A percentile compares a stretch with the other conserved stretches of the same genome.
Conservation (phyloP, 2,888 invertebrate species). For the Mesorhabditis sp. region DNA sequence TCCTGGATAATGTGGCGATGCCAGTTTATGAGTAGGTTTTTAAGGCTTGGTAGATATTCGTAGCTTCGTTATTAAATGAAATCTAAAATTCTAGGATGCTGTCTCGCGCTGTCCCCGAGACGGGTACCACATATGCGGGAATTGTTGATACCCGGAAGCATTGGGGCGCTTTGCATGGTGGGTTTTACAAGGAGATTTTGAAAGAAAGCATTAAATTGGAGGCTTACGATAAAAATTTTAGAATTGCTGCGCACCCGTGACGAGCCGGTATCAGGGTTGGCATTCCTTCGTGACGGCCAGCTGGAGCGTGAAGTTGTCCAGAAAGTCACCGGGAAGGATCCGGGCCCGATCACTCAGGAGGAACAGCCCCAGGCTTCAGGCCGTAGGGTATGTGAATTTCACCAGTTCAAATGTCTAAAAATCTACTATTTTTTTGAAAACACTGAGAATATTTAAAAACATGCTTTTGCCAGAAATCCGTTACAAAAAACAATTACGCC, state of each 20-base stretch:
- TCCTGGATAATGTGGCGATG: slow-evolving; percentile 66
- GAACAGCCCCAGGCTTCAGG: no score
- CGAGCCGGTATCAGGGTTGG: slow-evolving; percentile 29
- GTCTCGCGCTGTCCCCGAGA: slow-evolving; percentile 47
- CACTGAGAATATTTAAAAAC: no score
- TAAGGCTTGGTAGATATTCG: neutral
- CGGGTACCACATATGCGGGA: slow-evolving; percentile 43
- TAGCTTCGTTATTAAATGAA: neutral
- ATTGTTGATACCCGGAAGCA: slow-evolving; percentile 45
- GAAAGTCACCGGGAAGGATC: slow-evolving; percentile 3
- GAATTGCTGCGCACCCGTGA: neutral
- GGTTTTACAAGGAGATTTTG: neutral
- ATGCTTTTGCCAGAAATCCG: no score
- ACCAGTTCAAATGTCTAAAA: no score
- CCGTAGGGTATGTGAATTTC: no score
- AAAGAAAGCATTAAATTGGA: slow-evolving; percentile 15
- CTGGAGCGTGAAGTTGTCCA: slow-evolving; percentile 25
- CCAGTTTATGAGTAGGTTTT: slow-evolving; percentile 63
- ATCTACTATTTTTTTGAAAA: no score
- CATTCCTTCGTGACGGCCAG: slow-evolving; percentile 41
- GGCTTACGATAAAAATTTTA: neutral
- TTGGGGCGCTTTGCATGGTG: slow-evolving; percentile 40
- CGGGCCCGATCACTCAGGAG: neutral
- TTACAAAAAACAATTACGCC: no score
- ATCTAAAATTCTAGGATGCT: slow-evolving; percentile 39